Evolutionary conservation across 2,797 vertebrate species (phyloP).

Genomic region (Bovichtus variegatus): DNA sequence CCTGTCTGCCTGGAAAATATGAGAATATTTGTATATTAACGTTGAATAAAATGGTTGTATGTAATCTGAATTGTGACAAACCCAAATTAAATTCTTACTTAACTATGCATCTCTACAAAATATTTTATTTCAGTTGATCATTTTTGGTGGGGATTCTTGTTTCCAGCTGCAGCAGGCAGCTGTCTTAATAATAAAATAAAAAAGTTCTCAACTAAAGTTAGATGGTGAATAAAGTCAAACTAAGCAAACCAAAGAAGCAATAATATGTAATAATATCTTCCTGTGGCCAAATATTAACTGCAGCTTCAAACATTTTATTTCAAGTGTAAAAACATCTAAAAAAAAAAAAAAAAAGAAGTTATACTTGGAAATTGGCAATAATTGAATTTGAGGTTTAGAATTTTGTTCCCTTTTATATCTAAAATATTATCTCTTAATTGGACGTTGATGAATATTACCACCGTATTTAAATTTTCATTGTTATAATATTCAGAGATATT

Average conservation of each 20-base stretch:
- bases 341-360: neutral
- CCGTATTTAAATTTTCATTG: neutral
- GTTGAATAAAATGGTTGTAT: neutral
- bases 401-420: too few species aligned
- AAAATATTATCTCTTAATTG: neutral
- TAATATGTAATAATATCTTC: neutral
- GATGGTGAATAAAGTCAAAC: neutral
- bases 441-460: neutral
- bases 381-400: too few species aligned
- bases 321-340: neutral
- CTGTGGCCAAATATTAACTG: neutral
- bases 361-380: neutral
- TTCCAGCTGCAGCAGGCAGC: neutral
- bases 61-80: neutral
- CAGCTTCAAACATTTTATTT: slow-evolving; percentile 5
- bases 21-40: neutral
- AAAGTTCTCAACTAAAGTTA: neutral
- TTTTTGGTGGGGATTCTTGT: neutral
- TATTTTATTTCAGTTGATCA: neutral
- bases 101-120: neutral
- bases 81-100: too few species aligned
- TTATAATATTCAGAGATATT: neutral
- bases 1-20: neutral
- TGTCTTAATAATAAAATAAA: neutral
- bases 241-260: neutral